phyloP scores from a whole-genome alignment of 2,797 vertebrate species.

The Sciurus vulgaris region DNA sequence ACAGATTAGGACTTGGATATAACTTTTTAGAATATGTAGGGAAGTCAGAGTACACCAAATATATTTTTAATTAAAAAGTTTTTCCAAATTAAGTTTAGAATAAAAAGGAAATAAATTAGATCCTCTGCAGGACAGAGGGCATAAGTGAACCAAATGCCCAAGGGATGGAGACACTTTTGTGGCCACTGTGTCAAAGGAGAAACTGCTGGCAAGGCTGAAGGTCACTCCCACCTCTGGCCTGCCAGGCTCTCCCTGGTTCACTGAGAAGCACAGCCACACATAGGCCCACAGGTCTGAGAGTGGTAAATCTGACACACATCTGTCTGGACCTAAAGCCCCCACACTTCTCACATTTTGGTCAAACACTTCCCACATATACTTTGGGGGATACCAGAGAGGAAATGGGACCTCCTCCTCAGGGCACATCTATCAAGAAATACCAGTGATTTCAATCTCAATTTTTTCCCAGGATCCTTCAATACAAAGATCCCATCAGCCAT shows the following conservation, averaged over 20 bases:
- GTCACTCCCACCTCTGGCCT: neutral
- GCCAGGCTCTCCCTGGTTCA: neutral
- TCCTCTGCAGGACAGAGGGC: neutral
- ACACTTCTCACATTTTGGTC: neutral
- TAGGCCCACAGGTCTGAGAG: neutral
- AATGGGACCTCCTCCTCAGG: neutral
- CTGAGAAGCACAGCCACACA: neutral
- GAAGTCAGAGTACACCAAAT: constrained; percentile 18
- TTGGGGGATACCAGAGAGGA: neutral
- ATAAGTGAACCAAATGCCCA: neutral
- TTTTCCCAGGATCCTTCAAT: neutral
- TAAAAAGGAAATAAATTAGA: neutral
- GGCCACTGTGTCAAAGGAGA: neutral
- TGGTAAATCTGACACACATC: neutral
- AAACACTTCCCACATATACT: neutral
- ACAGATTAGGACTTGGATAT: neutral
- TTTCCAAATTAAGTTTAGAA: constrained; percentile 27
- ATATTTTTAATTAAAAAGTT: neutral
- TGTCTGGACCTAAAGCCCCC: neutral
- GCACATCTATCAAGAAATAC: neutral
- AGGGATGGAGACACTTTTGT: neutral
- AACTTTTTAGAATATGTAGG: neutral
- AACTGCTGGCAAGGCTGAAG: neutral
- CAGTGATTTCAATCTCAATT: neutral
- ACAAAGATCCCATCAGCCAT: neutral